A percentile compares a stretch with the other conserved stretches of the same genome.
phyloP scores from a whole-genome alignment of 2,888 invertebrate species.

The Reticulitermes lucifugus region DNA sequence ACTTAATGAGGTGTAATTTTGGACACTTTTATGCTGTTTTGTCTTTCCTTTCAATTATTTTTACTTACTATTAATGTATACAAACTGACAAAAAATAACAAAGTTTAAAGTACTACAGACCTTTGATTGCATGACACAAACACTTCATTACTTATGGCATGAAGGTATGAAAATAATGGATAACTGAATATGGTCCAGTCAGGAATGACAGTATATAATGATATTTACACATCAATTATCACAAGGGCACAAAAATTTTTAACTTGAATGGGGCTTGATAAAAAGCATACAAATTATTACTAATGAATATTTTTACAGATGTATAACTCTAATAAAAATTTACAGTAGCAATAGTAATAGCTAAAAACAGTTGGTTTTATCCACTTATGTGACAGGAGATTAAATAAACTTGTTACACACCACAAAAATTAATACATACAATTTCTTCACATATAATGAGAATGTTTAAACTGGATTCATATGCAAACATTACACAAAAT shows the following conservation, averaged over 20 bases:
- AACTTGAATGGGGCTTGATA: not conserved
- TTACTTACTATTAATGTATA: too few relatives aligned
- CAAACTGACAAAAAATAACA: too few relatives aligned
- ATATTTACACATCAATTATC: not conserved
- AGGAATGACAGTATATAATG: not conserved
- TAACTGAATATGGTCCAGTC: too few relatives aligned
- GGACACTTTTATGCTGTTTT: too few relatives aligned
- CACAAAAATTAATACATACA: not conserved
- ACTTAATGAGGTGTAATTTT: too few relatives aligned
- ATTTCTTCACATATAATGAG: not conserved
- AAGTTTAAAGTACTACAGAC: too few relatives aligned
- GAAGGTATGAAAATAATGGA: too few relatives aligned
- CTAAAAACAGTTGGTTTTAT: not conserved
- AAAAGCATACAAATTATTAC: not conserved
- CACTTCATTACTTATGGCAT: too few relatives aligned
- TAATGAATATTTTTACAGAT: not conserved
- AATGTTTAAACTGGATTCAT: not conserved
- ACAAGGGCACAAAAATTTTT: not conserved
- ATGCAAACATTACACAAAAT: not conserved
- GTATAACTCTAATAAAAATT: not conserved
- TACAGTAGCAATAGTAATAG: not conserved
- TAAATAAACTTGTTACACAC: not conserved
- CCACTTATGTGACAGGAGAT: not conserved
- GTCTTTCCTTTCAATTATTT: too few relatives aligned
- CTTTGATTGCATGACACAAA: too few relatives aligned